Percentiles rank a stretch among this genome's conserved stretches.
Evolutionary conservation across 2,888 invertebrate genomes (phyloP).

Genomic region (Drosophila diplacantha): DNA sequence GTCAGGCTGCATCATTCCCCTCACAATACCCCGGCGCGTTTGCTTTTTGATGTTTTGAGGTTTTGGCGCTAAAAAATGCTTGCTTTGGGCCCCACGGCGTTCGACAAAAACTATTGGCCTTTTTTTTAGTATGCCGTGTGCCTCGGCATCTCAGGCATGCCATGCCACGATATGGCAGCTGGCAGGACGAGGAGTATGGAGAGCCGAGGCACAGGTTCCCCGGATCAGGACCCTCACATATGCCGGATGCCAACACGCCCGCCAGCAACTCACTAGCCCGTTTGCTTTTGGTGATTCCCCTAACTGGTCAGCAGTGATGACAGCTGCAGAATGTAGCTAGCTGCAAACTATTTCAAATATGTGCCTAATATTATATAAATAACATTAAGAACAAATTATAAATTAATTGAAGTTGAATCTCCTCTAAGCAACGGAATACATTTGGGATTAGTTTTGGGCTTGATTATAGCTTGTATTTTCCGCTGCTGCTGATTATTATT

Average conservation of each 20-base stretch:
- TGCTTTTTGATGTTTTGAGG: slow-evolving; percentile 70
- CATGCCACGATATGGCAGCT: slow-evolving; percentile 26
- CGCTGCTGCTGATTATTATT: too few relatives aligned
- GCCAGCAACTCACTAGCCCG: slow-evolving; percentile 21
- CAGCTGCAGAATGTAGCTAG: background rate
- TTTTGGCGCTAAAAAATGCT: slow-evolving; percentile 66
- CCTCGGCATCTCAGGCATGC: slow-evolving; percentile 42
- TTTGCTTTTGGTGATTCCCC: slow-evolving; percentile 2
- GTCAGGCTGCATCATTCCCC: slow-evolving; percentile 27
- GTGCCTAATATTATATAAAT: too few relatives aligned
- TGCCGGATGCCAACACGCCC: slow-evolving; percentile 36
- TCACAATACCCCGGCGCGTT: slow-evolving; percentile 34
- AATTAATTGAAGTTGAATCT: too few relatives aligned
- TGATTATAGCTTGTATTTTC: too few relatives aligned
- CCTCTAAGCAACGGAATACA: too few relatives aligned
- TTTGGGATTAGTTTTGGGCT: too few relatives aligned
- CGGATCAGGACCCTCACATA: slow-evolving; percentile 38
- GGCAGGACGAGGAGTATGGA: background rate
- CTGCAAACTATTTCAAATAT: too few relatives aligned
- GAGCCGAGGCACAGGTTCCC: background rate
- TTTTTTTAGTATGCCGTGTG: slow-evolving; percentile 32
- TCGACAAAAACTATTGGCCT: slow-evolving; percentile 66
- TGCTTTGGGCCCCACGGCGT: slow-evolving; percentile 45
- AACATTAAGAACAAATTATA: too few relatives aligned
- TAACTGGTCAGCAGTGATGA: slow-evolving; percentile 24